Evolutionary conservation across 1,140 invertebrate species (phyloP).

Genomic region (Polypedilum vanderplanki): DNA sequence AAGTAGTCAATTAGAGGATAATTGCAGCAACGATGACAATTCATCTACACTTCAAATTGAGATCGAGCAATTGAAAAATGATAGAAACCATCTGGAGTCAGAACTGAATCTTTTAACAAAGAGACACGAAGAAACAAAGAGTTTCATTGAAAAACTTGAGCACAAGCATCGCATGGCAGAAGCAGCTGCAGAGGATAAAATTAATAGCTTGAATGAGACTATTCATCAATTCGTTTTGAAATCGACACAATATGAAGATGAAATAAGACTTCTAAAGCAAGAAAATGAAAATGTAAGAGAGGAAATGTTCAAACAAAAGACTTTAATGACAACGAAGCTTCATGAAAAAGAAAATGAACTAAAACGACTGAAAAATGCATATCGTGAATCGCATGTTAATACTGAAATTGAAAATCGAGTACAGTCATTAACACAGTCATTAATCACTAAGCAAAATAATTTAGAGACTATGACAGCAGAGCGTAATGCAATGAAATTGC

Average conservation of each 20-base stretch:
- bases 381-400: constrained; percentile 37
- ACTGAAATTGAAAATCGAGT: constrained; percentile 60
- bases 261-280: constrained; percentile 38
- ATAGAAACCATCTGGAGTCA: constrained; percentile 34
- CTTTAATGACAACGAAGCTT: constrained; percentile 37
- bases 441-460: constrained; percentile 72
- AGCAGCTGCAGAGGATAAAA: background rate
- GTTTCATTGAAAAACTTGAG: constrained; percentile 31
- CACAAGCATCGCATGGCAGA: constrained; percentile 31
- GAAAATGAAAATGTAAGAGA: constrained; percentile 40
- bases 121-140: constrained; percentile 33
- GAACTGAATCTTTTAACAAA: constrained; percentile 34
- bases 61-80: constrained; percentile 45
- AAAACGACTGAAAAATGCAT: constrained; percentile 34
- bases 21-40: constrained; percentile 36
- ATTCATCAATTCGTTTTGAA: background rate
- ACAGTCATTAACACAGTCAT: constrained; percentile 64
- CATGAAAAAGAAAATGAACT: constrained; percentile 36
- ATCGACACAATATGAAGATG: constrained; percentile 35
- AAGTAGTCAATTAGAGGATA: constrained; percentile 40
- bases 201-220: constrained; percentile 14
- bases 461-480: constrained; percentile 71
- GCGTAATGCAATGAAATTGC: constrained; percentile 67
- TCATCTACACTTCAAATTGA: constrained; percentile 43
- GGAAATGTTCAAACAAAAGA: constrained; percentile 42